Base-by-base conservation (phyloP, 2,888 invertebrate species). In the Stegana nigrithorax region DNA sequence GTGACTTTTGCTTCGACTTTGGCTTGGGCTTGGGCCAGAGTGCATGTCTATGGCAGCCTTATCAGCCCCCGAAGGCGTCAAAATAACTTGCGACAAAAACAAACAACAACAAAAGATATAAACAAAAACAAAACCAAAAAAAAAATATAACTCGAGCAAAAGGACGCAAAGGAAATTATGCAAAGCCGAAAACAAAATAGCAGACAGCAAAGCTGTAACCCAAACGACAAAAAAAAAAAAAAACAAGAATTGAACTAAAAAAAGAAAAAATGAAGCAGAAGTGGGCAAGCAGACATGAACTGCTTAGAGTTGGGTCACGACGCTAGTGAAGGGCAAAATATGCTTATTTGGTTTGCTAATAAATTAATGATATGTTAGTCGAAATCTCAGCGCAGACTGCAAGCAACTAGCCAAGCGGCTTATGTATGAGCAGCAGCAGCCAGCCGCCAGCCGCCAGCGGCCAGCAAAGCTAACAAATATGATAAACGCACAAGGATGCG, bases 301-400 rank as follows among this genome's bases (percentile, higher is more conserved):
- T n/a, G n/a, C n/a, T n/a, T n/a, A n/a, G n/a, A n/a, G n/a, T n/a
- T n/a, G 39, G 2, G 2, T 39, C 39, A 39, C 17, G 39, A 23
- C 50, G 50, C 25, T 26, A 19, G 58, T 58, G 27, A 62, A 64
- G 45, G 60, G 26, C 64, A 58, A 68, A 62, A 62, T 61, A 66
- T 66, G 69, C 72, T 70, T 75, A 75, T 76, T 76, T 79, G 75
- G 69, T 63, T 76, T 77, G 72, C 80, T 77, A 76, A 76, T 76
- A 76, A 76, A 76, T 76, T 76, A 76, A 79, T 76, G 75, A 79
- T 79, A 73, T 68, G 67, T 73, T 73, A 71, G 63, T 42, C 8
- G 29, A 68, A 68, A 68, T 68, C 62, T 62, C 68, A 51, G 62
- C 65, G 27, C 36, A 32, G 36, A 17, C 39, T 56, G n/a, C n/a